A percentile compares a stretch with the other conserved stretches of the same genome.
Conservation (phyloP, 2,888 invertebrate species). For the Pasiphila rectangulata region DNA sequence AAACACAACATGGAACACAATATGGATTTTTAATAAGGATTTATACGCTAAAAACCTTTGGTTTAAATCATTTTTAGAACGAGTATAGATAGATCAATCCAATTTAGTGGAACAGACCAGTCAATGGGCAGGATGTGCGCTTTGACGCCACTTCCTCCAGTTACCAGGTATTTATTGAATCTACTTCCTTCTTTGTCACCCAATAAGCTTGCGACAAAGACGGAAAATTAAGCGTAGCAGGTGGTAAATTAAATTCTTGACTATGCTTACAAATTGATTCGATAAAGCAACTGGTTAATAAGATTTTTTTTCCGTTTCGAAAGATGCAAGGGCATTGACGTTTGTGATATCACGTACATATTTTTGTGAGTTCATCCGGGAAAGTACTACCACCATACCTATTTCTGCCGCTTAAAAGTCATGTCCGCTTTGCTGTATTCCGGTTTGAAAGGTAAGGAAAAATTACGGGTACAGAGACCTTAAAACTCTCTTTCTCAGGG, state of each 20-base stretch:
- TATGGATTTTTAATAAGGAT: too few relatives aligned
- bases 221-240: constrained; percentile 42
- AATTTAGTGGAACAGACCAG: constrained; percentile 14
- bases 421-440: too few relatives aligned
- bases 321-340: too few relatives aligned
- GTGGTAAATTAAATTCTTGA: constrained; percentile 69
- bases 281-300: neutral
- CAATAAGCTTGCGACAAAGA: constrained; percentile 36
- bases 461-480: too few relatives aligned
- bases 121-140: constrained; percentile 64
- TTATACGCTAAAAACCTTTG: too few relatives aligned
- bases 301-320: neutral
- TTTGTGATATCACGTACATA: too few relatives aligned
- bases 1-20: too few relatives aligned
- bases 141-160: constrained; percentile 64
- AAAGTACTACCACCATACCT: too few relatives aligned
- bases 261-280: constrained; percentile 16
- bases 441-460: too few relatives aligned
- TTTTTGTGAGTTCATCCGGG: too few relatives aligned
- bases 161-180: constrained; percentile 42
- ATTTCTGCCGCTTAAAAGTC: too few relatives aligned
- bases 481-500: too few relatives aligned
- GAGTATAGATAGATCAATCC: neutral
- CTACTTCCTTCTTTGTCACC: constrained; percentile 41
- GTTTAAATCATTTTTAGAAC: neutral